Evolutionary conservation across 1,140 invertebrate species (phyloP).

Genomic region (Drosophila pseudoananassae): DNA sequence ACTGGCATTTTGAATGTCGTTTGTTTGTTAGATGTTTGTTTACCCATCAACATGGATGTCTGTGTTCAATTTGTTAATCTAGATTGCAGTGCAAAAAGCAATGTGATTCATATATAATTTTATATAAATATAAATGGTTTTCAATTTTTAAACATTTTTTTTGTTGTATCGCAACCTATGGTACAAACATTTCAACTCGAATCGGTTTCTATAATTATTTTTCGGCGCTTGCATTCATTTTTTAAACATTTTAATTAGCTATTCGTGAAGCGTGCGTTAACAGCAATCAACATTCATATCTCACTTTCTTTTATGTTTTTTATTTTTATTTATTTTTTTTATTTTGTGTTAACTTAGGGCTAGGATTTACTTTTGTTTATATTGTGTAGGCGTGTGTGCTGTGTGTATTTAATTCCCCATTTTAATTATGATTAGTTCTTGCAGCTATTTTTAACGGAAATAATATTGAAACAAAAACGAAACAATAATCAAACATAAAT

Average conservation of each 20-base stretch:
- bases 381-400: constrained; percentile 42
- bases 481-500: constrained; percentile 41
- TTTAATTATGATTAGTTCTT: constrained; percentile 44
- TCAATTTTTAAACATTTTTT: constrained; percentile 36
- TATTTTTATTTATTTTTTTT: background rate
- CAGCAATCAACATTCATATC: constrained; percentile 69
- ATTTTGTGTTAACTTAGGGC: constrained; percentile 47
- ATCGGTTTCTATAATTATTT: constrained; percentile 45
- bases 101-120: constrained; percentile 35
- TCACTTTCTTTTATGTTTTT: constrained; percentile 2
- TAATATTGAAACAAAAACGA: constrained; percentile 33
- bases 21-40: constrained; percentile 46
- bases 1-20: constrained; percentile 71
- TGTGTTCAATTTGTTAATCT: constrained; percentile 60
- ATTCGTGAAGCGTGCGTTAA: constrained; percentile 69
- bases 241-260: constrained; percentile 31
- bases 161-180: constrained; percentile 51
- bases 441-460: constrained; percentile 9
- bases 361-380: constrained; percentile 55
- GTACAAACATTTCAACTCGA: constrained; percentile 43
- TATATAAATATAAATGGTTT: constrained; percentile 10
- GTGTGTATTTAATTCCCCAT: constrained; percentile 41
- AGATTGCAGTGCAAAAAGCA: constrained; percentile 62
- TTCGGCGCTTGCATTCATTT: constrained; percentile 29
- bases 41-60: constrained; percentile 33